Percentiles rank a stretch among this genome's conserved stretches.
These are phyloP conservation scores for Phoronis australis DNA, from an alignment of 2,888 invertebrate genomes.

Conservation along the genomic window DNA sequence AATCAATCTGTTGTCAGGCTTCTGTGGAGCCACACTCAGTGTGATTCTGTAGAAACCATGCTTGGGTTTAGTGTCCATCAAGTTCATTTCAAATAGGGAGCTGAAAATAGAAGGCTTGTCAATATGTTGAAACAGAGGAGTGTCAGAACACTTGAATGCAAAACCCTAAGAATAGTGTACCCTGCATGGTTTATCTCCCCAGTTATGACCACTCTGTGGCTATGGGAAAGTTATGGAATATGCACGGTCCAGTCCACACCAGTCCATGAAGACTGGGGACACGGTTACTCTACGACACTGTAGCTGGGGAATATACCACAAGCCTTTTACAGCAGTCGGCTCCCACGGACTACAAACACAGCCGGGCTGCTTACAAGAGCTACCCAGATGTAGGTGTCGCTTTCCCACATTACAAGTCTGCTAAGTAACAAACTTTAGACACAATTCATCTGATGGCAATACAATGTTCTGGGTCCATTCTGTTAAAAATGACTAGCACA, in stretches of 20 bases:
- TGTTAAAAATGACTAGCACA: too few relatives aligned
- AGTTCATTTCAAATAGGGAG: slow-evolving; percentile 66
- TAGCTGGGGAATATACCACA: neutral
- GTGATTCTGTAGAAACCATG: slow-evolving; percentile 81
- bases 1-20: slow-evolving; percentile 59
- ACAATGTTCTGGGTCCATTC: too few relatives aligned
- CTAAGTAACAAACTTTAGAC: too few relatives aligned
- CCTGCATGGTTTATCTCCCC: slow-evolving; percentile 3
- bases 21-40: slow-evolving; percentile 65
- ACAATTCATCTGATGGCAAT: too few relatives aligned
- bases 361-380: too few relatives aligned
- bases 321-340: neutral
- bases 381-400: too few relatives aligned
- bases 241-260: slow-evolving; percentile 2
- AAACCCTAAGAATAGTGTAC: neutral
- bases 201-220: neutral
- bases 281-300: neutral
- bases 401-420: too few relatives aligned
- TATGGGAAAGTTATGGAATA: slow-evolving; percentile 2
- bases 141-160: too few relatives aligned
- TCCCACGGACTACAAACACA: neutral
- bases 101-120: too few relatives aligned
- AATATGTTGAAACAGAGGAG: too few relatives aligned
- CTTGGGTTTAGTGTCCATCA: slow-evolving; percentile 71
- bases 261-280: neutral